phyloP scores from a whole-genome alignment of 1,140 invertebrate genomes.

The Magallana ariakensis region DNA sequence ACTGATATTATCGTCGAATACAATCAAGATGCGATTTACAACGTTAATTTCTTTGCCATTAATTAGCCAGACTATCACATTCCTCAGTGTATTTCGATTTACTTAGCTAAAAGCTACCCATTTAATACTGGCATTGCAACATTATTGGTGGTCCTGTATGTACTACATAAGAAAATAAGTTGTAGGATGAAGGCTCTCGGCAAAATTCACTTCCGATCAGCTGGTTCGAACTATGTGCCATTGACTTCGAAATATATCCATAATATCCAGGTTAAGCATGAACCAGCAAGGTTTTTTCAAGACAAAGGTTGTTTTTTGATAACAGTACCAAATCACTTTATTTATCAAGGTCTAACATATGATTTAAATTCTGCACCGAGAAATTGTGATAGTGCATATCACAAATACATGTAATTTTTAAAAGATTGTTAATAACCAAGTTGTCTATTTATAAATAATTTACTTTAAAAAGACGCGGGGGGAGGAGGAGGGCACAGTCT shows the following conservation, averaged over 20 bases:
- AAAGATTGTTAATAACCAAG: too few species aligned
- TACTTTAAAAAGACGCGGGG: too few species aligned
- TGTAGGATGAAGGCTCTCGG: background rate
- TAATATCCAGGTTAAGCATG: background rate
- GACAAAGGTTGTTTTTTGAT: too few species aligned
- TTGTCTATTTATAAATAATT: too few species aligned
- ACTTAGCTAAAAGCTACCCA: background rate
- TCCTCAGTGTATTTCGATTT: background rate
- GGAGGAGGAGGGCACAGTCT: too few species aligned
- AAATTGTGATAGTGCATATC: too few species aligned
- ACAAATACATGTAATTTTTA: too few species aligned
- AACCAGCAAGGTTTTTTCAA: background rate
- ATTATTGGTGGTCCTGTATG: background rate
- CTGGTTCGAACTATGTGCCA: background rate
- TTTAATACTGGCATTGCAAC: constrained; percentile 21
- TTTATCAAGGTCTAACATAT: too few species aligned
- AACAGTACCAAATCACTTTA: too few species aligned
- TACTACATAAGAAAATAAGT: constrained; percentile 16
- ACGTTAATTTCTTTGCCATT: background rate
- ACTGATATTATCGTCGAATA: background rate
- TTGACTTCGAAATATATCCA: background rate
- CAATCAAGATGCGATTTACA: background rate
- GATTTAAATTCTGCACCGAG: too few species aligned
- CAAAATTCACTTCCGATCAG: background rate
- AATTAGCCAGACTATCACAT: background rate